Conservation (phyloP, 92 coral and sea anemone genomes). For the Palythoa caribaeorum region DNA sequence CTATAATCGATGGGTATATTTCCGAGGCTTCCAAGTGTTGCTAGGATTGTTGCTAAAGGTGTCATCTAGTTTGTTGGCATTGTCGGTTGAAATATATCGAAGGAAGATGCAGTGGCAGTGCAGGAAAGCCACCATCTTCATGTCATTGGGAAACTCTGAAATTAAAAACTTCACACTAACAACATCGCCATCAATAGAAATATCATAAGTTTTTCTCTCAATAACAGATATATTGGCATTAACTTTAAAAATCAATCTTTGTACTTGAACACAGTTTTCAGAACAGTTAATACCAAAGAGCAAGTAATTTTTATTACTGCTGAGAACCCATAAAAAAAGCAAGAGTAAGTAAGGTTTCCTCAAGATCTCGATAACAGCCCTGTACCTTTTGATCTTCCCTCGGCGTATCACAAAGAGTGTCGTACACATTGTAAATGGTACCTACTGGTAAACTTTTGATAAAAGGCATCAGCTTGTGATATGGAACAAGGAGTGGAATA, state of each 20-base stretch:
- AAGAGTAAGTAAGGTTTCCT: slow-evolving; percentile 31
- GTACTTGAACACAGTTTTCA: slow-evolving; percentile 27
- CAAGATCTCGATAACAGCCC: slow-evolving; percentile 8
- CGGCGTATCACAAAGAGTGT: slow-evolving; percentile 45
- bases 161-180: not conserved
- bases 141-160: slow-evolving; percentile 49
- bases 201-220: not conserved
- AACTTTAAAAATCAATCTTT: slow-evolving; percentile 9
- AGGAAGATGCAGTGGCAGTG: slow-evolving; percentile 34
- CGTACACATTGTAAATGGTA: slow-evolving; percentile 7
- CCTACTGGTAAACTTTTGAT: slow-evolving; percentile 40
- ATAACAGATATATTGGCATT: slow-evolving; percentile 9
- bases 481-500: slow-evolving; percentile 14
- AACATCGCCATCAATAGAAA: not conserved
- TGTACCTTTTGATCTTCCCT: slow-evolving; percentile 36
- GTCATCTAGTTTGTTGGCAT: slow-evolving; percentile 28
- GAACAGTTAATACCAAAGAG: slow-evolving; percentile 35
- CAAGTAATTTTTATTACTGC: slow-evolving; percentile 6
- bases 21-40: slow-evolving; percentile 40
- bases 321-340: not conserved
- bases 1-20: slow-evolving; percentile 27
- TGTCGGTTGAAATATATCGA: slow-evolving; percentile 28
- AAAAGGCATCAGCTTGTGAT: slow-evolving; percentile 7
- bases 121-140: slow-evolving; percentile 43
- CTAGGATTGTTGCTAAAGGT: slow-evolving; percentile 2